A percentile compares a stretch with the other conserved stretches of the same genome.
phyloP scores from a whole-genome alignment of 2,888 invertebrate species.

The Hedya salicella region DNA sequence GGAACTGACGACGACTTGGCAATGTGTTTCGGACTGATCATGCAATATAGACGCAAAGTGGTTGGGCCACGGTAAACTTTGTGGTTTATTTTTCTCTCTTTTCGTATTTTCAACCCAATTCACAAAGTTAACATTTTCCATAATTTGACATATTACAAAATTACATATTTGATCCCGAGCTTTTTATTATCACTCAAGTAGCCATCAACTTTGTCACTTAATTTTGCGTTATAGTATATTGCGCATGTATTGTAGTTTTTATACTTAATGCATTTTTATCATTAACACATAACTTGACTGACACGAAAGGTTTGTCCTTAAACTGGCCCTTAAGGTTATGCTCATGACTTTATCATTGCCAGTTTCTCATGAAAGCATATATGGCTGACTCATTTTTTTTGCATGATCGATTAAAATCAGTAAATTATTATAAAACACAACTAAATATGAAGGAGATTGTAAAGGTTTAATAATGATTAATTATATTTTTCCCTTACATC shows the following conservation, averaged over 20 bases:
- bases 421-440: background rate
- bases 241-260: background rate
- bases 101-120: background rate
- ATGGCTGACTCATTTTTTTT: background rate
- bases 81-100: constrained; percentile 13
- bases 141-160: too few relatives aligned
- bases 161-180: too few relatives aligned
- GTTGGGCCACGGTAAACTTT: constrained; percentile 36
- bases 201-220: too few relatives aligned
- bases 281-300: background rate
- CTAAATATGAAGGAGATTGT: background rate
- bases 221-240: too few relatives aligned
- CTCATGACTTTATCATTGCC: constrained; percentile 2
- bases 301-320: background rate
- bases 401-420: background rate
- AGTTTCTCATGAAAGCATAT: background rate
- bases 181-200: too few relatives aligned
- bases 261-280: background rate
- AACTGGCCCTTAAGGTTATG: constrained; percentile 4
- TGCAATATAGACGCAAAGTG: constrained; percentile 42
- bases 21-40: constrained; percentile 32
- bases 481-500: background rate
- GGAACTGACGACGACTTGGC: constrained; percentile 23
- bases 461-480: background rate
- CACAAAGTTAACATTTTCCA: too few relatives aligned